A percentile compares a stretch with the other conserved stretches of the same genome.
These are phyloP conservation scores for Noturus placidus DNA, from an alignment of 2,113 vertebrate genomes.

Conservation along the genomic window DNA sequence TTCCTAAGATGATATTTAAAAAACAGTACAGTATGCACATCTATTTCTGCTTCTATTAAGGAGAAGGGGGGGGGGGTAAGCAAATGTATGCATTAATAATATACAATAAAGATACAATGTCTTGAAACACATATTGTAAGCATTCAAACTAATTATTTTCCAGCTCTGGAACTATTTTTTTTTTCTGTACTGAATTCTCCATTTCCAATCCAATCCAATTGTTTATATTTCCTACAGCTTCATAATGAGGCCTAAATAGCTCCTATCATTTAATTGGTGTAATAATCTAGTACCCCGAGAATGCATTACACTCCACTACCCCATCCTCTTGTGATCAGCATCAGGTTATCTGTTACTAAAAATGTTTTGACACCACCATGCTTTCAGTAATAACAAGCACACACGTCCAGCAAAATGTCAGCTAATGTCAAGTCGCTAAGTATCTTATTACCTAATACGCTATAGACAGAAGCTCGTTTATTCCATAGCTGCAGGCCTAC, in stretches of 20 bases:
- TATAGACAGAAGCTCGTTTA: constrained; percentile 31
- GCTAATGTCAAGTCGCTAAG: constrained; percentile 22
- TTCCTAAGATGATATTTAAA: neutral
- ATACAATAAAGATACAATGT: neutral
- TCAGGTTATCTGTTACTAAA: constrained; percentile 1
- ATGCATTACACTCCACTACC: neutral
- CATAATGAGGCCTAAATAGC: neutral
- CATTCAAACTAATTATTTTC: neutral
- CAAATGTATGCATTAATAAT: too few species aligned
- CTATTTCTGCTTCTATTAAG: neutral
- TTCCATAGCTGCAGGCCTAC: constrained; percentile 27
- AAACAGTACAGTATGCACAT: neutral
- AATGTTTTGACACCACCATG: neutral
- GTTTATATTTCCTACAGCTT: neutral
- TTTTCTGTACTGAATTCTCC: too few species aligned
- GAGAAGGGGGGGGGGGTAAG: neutral
- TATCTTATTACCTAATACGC: constrained; percentile 27
- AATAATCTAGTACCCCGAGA: neutral
- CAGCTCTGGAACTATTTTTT: neutral
- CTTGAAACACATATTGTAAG: too few species aligned
- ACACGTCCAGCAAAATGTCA: constrained; percentile 30
- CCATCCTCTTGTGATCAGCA: neutral
- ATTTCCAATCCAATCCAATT: neutral
- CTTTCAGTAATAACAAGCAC: constrained; percentile 11
- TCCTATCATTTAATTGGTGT: neutral